Conservation (phyloP, 2,888 invertebrate species). For the Reticulitermes lucifugus region DNA sequence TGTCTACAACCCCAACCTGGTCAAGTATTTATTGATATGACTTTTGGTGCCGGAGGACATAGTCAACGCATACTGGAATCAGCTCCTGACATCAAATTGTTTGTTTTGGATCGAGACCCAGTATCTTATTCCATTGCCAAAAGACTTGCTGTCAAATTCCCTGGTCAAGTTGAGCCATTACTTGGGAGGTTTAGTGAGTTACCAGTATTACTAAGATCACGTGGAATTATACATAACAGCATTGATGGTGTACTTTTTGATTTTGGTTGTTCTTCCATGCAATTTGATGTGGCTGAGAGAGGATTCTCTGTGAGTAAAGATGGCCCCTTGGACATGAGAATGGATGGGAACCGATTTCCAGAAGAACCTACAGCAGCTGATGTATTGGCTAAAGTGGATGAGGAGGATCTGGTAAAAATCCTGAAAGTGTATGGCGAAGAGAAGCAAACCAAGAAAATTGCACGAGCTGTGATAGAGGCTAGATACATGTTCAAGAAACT, state of each 20-base stretch:
- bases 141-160: conserved; percentile 74
- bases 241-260: conserved; percentile 93
- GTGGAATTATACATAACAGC: conserved; percentile 71
- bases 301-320: conserved; percentile 89
- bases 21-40: conserved; percentile 89
- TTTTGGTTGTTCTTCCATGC: conserved; percentile 96
- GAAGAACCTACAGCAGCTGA: conserved; percentile 87
- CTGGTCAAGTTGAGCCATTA: conserved; percentile 80
- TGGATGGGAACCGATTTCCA: conserved; percentile 82
- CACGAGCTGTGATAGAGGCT: conserved; percentile 87
- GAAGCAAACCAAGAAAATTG: conserved; percentile 85
- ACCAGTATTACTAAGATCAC: conserved; percentile 72
- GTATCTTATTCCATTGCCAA: conserved; percentile 77
- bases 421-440: conserved; percentile 95
- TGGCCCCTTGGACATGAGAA: conserved; percentile 95
- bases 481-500: conserved; percentile 80
- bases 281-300: conserved; percentile 82
- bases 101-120: conserved; percentile 92
- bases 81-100: conserved; percentile 74
- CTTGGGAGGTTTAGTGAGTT: conserved; percentile 91
- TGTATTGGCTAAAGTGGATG: conserved; percentile 83
- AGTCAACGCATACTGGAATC: conserved; percentile 77
- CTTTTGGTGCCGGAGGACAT: conserved; percentile 96
- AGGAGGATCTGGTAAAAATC: conserved; percentile 82
- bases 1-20: conserved; percentile 73